Percentiles rank a stretch among this genome's conserved stretches.
Conservation (phyloP, 2,888 invertebrate species). For the Chaitophorus viminalis region DNA sequence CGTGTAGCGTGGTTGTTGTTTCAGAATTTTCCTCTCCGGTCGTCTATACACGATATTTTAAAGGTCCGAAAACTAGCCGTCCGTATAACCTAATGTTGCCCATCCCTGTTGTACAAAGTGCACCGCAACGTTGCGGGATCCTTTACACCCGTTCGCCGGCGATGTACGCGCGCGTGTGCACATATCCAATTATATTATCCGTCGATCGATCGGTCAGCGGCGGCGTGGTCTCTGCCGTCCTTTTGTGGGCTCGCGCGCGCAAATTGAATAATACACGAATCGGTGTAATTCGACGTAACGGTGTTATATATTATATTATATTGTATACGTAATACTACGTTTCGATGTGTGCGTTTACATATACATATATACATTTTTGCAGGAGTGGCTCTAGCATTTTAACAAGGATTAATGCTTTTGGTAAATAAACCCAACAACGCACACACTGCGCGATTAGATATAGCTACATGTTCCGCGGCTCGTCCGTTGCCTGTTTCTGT, state of each 20-base stretch:
- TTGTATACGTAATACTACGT: too few relatives aligned
- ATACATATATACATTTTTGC: neutral
- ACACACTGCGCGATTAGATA: neutral
- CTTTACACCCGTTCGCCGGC: neutral
- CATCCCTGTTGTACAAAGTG: neutral
- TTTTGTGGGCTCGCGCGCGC: constrained; percentile 23
- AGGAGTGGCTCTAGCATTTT: constrained; percentile 35
- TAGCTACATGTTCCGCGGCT: too few relatives aligned
- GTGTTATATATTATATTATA: constrained; percentile 3
- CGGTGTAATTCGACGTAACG: constrained; percentile 54
- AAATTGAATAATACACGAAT: constrained; percentile 50
- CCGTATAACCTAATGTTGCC: neutral
- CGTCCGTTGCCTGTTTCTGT: too few relatives aligned
- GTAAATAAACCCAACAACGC: constrained; percentile 31
- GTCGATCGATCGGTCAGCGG: constrained; percentile 32
- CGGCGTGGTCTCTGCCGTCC: neutral
- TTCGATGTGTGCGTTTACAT: too few relatives aligned
- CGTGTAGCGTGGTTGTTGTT: too few relatives aligned
- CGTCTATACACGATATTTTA: too few relatives aligned
- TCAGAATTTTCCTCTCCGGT: too few relatives aligned
- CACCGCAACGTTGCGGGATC: neutral
- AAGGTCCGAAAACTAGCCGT: too few relatives aligned
- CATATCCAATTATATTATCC: constrained; percentile 6
- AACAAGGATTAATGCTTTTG: constrained; percentile 55
- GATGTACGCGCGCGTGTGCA: neutral